Conservation (phyloP, 2,113 vertebrate species). For the Periophthalmus modestus region DNA sequence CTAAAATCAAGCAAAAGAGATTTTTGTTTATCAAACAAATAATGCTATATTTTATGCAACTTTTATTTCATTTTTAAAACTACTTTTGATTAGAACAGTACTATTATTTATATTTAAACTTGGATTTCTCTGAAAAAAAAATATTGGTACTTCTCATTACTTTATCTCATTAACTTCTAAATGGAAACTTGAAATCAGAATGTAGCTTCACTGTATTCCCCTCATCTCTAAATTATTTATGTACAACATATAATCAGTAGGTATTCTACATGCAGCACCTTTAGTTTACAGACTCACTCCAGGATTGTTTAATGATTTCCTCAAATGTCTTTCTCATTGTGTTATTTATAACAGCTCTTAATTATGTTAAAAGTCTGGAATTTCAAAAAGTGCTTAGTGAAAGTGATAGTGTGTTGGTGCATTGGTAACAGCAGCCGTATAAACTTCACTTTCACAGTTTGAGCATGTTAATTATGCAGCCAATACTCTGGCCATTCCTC, state of each 20-base stretch:
- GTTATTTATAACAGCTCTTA: background rate
- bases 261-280: constrained; percentile 19
- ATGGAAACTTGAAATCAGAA: constrained; percentile 6
- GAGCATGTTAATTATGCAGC: too few relatives aligned
- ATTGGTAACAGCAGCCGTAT: too few relatives aligned
- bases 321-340: background rate
- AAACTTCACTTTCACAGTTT: too few relatives aligned
- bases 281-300: constrained; percentile 21
- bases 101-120: background rate
- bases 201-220: constrained; percentile 21
- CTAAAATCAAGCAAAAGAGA: background rate
- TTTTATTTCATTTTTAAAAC: constrained; percentile 34
- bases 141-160: background rate
- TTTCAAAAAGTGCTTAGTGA: background rate
- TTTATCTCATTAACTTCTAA: background rate
- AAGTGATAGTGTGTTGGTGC: background rate
- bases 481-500: background rate
- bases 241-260: background rate
- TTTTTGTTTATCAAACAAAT: background rate
- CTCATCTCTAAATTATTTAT: background rate
- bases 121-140: background rate
- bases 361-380: background rate
- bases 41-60: constrained; percentile 42
- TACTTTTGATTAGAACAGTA: background rate
- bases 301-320: background rate